Percentiles rank a stretch among this genome's conserved stretches.
Evolutionary conservation across 2,797 vertebrate species (phyloP).

Genomic region (Coracias cyanogaster): DNA sequence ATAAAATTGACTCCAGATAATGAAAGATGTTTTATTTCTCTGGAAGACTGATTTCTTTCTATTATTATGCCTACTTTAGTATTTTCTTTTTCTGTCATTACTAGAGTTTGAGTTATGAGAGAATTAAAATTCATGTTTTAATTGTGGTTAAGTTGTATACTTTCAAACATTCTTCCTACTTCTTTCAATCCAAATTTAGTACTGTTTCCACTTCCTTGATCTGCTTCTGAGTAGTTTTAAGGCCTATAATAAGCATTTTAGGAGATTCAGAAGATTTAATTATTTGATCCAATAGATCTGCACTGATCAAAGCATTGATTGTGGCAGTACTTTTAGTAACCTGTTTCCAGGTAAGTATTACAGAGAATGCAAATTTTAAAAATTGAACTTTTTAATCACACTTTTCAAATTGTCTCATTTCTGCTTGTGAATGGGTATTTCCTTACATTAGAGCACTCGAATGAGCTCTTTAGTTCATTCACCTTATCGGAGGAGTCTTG

Average conservation of each 20-base stretch:
- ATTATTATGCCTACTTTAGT: neutral
- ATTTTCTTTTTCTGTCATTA: neutral
- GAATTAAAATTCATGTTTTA: neutral
- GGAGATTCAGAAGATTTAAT: neutral
- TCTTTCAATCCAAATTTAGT: neutral
- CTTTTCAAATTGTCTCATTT: slow-evolving; percentile 42
- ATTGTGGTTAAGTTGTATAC: neutral
- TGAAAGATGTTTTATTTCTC: neutral
- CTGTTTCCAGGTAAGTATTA: neutral
- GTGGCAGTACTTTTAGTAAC: neutral
- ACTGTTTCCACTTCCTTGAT: neutral
- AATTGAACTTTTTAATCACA: neutral
- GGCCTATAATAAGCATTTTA: neutral
- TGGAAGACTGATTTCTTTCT: neutral
- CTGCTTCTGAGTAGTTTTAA: neutral
- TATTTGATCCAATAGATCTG: neutral
- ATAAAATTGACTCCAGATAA: neutral
- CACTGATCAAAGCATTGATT: neutral
- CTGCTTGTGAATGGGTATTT: slow-evolving; percentile 42
- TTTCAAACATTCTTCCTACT: neutral
- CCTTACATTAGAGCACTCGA: neutral
- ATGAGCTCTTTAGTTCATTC: slow-evolving; percentile 43
- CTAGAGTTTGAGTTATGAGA: neutral
- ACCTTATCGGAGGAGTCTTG: slow-evolving; percentile 58
- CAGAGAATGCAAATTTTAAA: neutral